Conservation (phyloP, 2,888 invertebrate genomes). For the Oscheius sp. region DNA sequence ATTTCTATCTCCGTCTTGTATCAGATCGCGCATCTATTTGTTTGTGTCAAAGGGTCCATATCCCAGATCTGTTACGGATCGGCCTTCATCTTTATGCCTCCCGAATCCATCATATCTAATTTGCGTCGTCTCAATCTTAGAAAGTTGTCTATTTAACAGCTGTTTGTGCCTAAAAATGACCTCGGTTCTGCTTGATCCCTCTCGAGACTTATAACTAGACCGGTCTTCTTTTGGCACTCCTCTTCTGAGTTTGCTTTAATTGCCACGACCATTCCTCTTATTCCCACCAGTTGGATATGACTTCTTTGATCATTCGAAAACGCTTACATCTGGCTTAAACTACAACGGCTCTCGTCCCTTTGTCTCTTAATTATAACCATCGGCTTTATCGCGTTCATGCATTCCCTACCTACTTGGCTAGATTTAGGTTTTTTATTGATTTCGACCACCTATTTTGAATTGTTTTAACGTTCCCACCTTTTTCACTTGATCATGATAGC, state of each 20-base stretch:
- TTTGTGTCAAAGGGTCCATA: slow-evolving; percentile 38
- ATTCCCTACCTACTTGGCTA: background rate
- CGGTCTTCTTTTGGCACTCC: slow-evolving; percentile 10
- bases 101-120: slow-evolving; percentile 37
- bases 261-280: slow-evolving; percentile 14
- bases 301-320: slow-evolving; percentile 22
- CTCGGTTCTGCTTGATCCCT: slow-evolving; percentile 1
- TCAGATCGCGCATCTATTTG: slow-evolving; percentile 39
- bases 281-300: background rate
- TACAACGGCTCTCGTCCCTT: slow-evolving; percentile 23
- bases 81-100: slow-evolving; percentile 35
- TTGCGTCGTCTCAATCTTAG: slow-evolving; percentile 12
- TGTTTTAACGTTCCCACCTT: slow-evolving; percentile 15
- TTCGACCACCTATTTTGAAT: background rate
- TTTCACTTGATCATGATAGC: slow-evolving; percentile 27
- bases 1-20: slow-evolving; percentile 32
- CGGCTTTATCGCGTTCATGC: background rate
- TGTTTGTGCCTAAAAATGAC: slow-evolving; percentile 1
- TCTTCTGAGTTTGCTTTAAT: slow-evolving; percentile 16
- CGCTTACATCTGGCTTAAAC: slow-evolving; percentile 30
- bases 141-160: background rate
- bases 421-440: background rate
- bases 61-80: slow-evolving; percentile 37
- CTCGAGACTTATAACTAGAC: slow-evolving; percentile 22
- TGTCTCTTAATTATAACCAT: slow-evolving; percentile 20